These are phyloP conservation scores for Probaryconus sp. DNA, from an alignment of 1,140 invertebrate genomes.

Conservation along the genomic window DNA sequence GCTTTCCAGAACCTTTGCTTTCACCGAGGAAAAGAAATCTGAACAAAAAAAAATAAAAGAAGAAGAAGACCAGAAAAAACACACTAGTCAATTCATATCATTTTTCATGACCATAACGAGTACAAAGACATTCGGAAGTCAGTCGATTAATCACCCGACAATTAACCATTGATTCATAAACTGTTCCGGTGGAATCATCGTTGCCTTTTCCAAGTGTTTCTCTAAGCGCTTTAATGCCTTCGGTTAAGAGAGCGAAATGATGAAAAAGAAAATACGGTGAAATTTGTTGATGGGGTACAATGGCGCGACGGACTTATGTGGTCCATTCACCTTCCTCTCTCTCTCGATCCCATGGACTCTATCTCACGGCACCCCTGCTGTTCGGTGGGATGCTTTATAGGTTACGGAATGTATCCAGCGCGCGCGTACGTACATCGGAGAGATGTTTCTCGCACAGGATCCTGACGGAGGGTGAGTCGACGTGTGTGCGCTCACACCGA, in stretches of 20 bases:
- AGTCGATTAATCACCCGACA: slow-evolving; percentile 49
- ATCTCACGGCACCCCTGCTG: slow-evolving; percentile 62
- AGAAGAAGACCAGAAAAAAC: too few relatives aligned
- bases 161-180: slow-evolving; percentile 52
- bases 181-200: background rate
- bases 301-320: slow-evolving; percentile 45
- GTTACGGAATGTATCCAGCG: slow-evolving; percentile 47
- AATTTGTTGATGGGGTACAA: slow-evolving; percentile 29
- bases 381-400: slow-evolving; percentile 63
- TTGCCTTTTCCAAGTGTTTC: too few relatives aligned
- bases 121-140: slow-evolving; percentile 46
- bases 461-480: slow-evolving; percentile 49
- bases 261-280: too few relatives aligned
- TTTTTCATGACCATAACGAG: slow-evolving; percentile 45
- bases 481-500: slow-evolving; percentile 56
- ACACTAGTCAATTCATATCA: slow-evolving; percentile 7
- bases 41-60: too few relatives aligned
- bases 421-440: slow-evolving; percentile 39
- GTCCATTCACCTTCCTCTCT: slow-evolving; percentile 60
- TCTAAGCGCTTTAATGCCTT: too few relatives aligned
- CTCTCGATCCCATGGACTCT: slow-evolving; percentile 46
- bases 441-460: slow-evolving; percentile 50
- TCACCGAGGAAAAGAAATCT: slow-evolving; percentile 12
- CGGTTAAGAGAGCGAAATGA: too few relatives aligned
- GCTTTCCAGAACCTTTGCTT: slow-evolving; percentile 1